Evolutionary conservation across 1,140 invertebrate species (phyloP).

Genomic region (Papilio glaucus): DNA sequence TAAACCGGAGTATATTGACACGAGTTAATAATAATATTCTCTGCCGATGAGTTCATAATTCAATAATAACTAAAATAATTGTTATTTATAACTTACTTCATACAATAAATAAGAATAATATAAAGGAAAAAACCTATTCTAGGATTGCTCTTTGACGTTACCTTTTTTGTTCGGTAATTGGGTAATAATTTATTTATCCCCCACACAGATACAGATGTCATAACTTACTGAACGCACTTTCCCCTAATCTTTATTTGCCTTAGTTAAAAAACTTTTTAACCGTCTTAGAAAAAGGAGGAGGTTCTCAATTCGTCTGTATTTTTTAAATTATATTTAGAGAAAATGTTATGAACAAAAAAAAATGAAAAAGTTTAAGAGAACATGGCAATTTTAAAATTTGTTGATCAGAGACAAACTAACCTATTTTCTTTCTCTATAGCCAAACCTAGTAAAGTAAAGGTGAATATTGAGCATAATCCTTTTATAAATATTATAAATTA

Average conservation of each 20-base stretch:
- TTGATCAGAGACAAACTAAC: conserved; percentile 59
- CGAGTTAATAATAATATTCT: conserved; percentile 66
- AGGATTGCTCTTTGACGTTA: conserved; percentile 43
- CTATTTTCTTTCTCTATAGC: conserved; percentile 74
- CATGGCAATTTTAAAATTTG: conserved; percentile 43
- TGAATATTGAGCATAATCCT: conserved; percentile 55
- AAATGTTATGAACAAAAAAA: no score
- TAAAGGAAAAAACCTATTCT: conserved; percentile 28
- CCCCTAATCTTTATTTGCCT: no score
- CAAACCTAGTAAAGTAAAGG: conserved; percentile 75
- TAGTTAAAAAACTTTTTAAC: no score
- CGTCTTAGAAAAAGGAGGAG: no score
- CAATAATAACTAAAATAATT: conserved; percentile 42
- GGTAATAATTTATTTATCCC: neutral
- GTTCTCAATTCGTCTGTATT: no score
- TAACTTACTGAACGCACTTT: conserved; percentile 1
- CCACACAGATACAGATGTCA: conserved; percentile 6
- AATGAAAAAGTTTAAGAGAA: neutral
- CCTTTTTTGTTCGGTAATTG: conserved; percentile 29
- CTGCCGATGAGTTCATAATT: conserved; percentile 60
- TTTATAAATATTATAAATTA: conserved; percentile 35
- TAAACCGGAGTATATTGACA: conserved; percentile 76
- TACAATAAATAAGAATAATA: conserved; percentile 44
- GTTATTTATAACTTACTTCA: conserved; percentile 47
- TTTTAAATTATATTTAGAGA: no score